Base-by-base conservation (phyloP, 2,888 invertebrate species). In the Cephonodes hylas region DNA sequence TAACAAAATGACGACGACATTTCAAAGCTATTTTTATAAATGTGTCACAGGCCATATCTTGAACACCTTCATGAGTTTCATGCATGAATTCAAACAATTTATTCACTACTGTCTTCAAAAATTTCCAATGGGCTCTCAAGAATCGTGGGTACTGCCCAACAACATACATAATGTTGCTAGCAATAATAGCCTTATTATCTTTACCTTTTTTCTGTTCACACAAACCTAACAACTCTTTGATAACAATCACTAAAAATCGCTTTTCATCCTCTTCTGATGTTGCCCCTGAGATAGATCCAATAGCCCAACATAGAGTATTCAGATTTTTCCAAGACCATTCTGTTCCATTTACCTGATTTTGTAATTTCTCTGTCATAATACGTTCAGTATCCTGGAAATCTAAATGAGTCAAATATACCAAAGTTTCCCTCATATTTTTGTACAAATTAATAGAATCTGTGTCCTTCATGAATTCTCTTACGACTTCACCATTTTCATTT, bases 41-140 rank as follows among this genome's bases (percentile, higher is more conserved):
- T 44, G 99, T 99, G 93, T 99, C 99, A 93, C 99, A 99, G 65
- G 99, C 99, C 99, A 99, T 99, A 82, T 99, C 99, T 90, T 99
- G 99, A 27, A 99, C 99, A 77, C 99, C 99, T 86, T 99, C 99
- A 85, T 99, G 99, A 61, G 99, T 99, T 93, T 99, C 99, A 86
- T 99, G 99, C 99, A 99, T 99, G 88, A 99, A 99, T 93, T 99
- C 99, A 93, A 99, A 99, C 63, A 99, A 94, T 93, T 99, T 99
- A 93, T 99, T 99, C 65, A 99, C 99, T 80, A 99, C 99, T 59
- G 99, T 99, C 94, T 99, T 99, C 68, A 99, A 94, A 91, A 99
- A 99, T 85, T 99, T 98, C 99, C 99, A 99, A 89, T 99, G 99
- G n/a, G 99, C 99, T 74, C 99, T 94, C 66, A 99, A 93, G 92